phyloP scores from a whole-genome alignment of 1,140 invertebrate genomes.

The Cecropterus lyciades region DNA sequence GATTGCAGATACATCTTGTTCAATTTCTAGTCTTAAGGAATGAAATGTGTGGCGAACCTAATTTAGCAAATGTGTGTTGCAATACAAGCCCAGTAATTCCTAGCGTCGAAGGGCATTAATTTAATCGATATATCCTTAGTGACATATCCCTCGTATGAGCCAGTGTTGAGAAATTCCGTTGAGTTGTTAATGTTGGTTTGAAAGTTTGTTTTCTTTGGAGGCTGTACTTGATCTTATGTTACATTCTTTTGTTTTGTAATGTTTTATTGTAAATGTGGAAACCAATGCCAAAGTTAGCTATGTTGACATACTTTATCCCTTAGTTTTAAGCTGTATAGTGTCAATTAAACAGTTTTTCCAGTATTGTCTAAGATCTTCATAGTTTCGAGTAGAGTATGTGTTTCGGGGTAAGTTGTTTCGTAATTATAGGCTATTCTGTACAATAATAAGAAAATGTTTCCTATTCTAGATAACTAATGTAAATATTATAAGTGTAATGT shows the following conservation, averaged over 20 bases:
- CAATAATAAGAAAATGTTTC: slow-evolving; percentile 80
- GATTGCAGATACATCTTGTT: slow-evolving; percentile 51
- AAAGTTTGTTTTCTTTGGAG: slow-evolving; percentile 62
- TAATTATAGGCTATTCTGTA: slow-evolving; percentile 77
- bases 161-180: slow-evolving; percentile 69
- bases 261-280: slow-evolving; percentile 78
- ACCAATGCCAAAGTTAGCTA: slow-evolving; percentile 84
- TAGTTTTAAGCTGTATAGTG: slow-evolving; percentile 82
- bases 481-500: slow-evolving; percentile 73
- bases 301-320: slow-evolving; percentile 75
- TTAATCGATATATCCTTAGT: slow-evolving; percentile 62
- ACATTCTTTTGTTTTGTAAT: slow-evolving; percentile 73
- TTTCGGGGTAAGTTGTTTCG: slow-evolving; percentile 72
- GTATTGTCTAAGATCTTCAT: slow-evolving; percentile 80
- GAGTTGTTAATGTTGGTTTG: slow-evolving; percentile 73
- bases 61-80: slow-evolving; percentile 61
- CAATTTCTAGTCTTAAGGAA: slow-evolving; percentile 82
- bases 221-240: slow-evolving; percentile 68
- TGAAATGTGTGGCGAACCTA: slow-evolving; percentile 60
- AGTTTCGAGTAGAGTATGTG: slow-evolving; percentile 70
- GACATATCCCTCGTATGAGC: slow-evolving; percentile 75
- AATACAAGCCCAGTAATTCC: slow-evolving; percentile 75
- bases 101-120: slow-evolving; percentile 74
- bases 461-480: slow-evolving; percentile 79
- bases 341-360: slow-evolving; percentile 80